A percentile compares a stretch with the other conserved stretches of the same genome.
Evolutionary conservation across 2,797 vertebrate genomes (phyloP).

Genomic region (Malurus splendens): DNA sequence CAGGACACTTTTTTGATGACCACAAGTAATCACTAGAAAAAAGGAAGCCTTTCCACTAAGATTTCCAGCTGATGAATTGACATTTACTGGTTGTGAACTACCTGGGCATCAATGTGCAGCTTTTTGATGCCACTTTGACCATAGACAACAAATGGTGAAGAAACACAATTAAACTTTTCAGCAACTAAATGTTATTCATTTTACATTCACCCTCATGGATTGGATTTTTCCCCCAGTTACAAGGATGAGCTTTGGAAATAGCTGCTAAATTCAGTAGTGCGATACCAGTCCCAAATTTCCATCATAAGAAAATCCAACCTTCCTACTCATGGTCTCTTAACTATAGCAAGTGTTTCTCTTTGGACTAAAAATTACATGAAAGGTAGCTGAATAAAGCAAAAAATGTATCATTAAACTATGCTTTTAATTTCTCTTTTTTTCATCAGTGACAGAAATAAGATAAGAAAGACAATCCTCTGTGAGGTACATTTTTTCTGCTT

Average conservation of each 20-base stretch:
- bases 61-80: not conserved
- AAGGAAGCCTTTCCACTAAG: not conserved
- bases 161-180: not conserved
- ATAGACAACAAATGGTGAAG: not conserved
- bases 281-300: not conserved
- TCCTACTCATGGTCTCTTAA: not conserved
- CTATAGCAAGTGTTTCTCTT: not conserved
- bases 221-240: not conserved
- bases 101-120: not conserved
- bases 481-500: not conserved
- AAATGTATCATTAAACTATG: not conserved
- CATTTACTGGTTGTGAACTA: not conserved
- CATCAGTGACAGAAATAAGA: not conserved
- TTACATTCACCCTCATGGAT: not conserved
- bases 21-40: not conserved
- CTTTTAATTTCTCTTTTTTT: not conserved
- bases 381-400: not conserved
- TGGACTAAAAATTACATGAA: constrained; percentile 7
- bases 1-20: not conserved
- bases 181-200: not conserved
- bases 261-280: not conserved
- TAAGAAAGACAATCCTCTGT: not conserved
- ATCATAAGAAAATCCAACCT: not conserved
- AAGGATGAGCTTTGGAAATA: not conserved
- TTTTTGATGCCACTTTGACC: not conserved